phyloP scores from a whole-genome alignment of 2,113 vertebrate species.

The Cottus gobio region DNA sequence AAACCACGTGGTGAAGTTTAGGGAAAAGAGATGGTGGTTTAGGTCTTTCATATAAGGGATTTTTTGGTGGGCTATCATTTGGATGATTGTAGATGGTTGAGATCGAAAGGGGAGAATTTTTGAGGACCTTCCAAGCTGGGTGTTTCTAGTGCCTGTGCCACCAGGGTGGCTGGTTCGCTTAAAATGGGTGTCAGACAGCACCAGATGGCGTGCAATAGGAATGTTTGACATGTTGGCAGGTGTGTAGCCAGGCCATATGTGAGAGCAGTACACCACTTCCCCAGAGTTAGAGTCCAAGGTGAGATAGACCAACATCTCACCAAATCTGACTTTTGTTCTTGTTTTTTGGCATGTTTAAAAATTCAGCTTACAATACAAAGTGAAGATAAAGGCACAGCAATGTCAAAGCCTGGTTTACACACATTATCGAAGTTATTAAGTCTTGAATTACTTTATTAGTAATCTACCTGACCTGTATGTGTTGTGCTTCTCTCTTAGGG shows the following conservation, averaged over 20 bases:
- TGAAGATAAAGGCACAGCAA: conserved; percentile 1
- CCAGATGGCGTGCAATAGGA: conserved; percentile 56
- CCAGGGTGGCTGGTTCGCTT: conserved; percentile 27
- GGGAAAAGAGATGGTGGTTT: too few relatives aligned
- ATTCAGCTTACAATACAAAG: conserved; percentile 2
- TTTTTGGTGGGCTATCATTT: not conserved
- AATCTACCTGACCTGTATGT: not conserved
- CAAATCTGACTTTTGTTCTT: not conserved
- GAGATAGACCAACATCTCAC: not conserved
- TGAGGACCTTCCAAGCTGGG: conserved; percentile 14
- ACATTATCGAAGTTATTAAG: not conserved
- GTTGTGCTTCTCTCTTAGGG: conserved; percentile 70
- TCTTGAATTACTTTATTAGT: not conserved
- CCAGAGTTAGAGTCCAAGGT: conserved; percentile 12
- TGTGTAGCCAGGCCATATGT: conserved; percentile 47
- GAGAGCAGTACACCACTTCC: conserved; percentile 23
- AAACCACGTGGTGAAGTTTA: too few relatives aligned
- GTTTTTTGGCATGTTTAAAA: not conserved
- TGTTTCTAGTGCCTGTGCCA: conserved; percentile 18
- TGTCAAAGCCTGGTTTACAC: not conserved
- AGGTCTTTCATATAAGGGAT: not conserved
- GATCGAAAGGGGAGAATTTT: conserved; percentile 2
- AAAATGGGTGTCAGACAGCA: conserved; percentile 59
- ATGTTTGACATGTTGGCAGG: conserved; percentile 43
- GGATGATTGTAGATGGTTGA: conserved; percentile 1